Percentiles rank a stretch among this genome's conserved stretches.
These are phyloP conservation scores for Eptesicus fuscus DNA, from an alignment of 2,113 vertebrate genomes.

Conservation along the genomic window DNA sequence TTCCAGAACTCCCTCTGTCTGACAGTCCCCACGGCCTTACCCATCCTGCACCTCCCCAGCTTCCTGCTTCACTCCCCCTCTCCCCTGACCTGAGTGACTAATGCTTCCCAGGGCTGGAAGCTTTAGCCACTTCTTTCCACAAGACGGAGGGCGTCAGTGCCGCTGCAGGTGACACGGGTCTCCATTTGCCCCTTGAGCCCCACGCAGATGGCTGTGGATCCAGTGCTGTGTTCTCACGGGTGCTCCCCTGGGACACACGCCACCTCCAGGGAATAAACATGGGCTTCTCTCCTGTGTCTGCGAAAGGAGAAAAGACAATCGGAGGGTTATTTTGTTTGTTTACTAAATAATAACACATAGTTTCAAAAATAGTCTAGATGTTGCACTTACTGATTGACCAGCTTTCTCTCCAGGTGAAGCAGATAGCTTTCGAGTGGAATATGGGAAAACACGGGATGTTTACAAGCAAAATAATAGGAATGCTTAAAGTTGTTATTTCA, in stretches of 20 bases:
- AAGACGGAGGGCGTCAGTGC: neutral
- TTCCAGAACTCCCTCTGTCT: neutral
- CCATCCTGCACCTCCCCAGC: neutral
- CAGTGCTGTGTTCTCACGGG: neutral
- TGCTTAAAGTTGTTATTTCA: neutral
- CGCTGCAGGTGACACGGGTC: neutral
- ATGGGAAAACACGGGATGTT: neutral
- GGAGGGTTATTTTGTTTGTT: neutral
- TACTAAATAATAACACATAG: neutral
- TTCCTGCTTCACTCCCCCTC: rapidly evolving
- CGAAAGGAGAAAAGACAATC: neutral
- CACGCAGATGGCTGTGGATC: no score
- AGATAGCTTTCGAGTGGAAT: neutral
- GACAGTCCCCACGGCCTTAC: neutral
- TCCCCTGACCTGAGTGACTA: neutral
- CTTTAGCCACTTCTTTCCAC: neutral
- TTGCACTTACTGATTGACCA: neutral
- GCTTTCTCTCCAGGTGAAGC: neutral
- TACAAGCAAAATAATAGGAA: neutral
- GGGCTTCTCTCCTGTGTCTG: neutral
- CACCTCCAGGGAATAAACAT: neutral
- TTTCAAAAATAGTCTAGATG: neutral
- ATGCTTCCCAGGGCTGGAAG: no score
- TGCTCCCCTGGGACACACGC: rapidly evolving
- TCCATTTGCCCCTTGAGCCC: neutral